Evolutionary conservation across 2,797 vertebrate species (phyloP).

Genomic region (Argya squamiceps): DNA sequence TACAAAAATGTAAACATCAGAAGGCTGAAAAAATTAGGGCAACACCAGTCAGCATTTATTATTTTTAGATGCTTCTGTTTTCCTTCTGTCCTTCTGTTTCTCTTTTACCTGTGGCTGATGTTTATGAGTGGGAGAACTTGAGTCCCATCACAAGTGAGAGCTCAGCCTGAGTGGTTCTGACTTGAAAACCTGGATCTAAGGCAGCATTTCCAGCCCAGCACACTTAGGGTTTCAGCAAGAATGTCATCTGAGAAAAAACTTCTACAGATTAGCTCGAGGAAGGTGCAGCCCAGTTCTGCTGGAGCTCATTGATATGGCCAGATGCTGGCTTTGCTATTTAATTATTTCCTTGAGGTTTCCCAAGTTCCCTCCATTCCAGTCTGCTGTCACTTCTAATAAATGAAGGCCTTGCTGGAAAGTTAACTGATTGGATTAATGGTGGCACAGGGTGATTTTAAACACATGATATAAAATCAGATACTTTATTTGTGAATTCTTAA

Average conservation of each 20-base stretch:
- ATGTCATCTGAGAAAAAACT: neutral
- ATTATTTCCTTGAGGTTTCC: neutral
- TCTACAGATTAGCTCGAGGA: neutral
- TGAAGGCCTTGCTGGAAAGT: neutral
- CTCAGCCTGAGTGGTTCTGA: neutral
- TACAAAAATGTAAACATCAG: no score
- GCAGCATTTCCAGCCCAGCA: neutral
- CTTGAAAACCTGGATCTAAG: neutral
- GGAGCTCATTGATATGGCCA: neutral
- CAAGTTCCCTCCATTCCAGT: neutral
- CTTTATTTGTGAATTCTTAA: neutral
- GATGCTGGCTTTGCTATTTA: neutral
- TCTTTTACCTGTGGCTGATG: neutral
- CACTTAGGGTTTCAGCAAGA: neutral
- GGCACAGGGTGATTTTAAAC: conserved; percentile 16
- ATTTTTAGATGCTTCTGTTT: neutral
- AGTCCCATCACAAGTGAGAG: neutral
- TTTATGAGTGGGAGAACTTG: neutral
- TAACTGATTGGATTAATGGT: neutral
- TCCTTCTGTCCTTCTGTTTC: neutral
- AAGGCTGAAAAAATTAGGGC: no score
- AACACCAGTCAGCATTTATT: neutral
- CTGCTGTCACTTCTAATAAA: conserved; percentile 11
- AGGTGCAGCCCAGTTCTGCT: neutral
- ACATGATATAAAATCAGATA: conserved; percentile 2